phyloP scores from a whole-genome alignment of 2,797 vertebrate genomes.

The Gallinago stenura region DNA sequence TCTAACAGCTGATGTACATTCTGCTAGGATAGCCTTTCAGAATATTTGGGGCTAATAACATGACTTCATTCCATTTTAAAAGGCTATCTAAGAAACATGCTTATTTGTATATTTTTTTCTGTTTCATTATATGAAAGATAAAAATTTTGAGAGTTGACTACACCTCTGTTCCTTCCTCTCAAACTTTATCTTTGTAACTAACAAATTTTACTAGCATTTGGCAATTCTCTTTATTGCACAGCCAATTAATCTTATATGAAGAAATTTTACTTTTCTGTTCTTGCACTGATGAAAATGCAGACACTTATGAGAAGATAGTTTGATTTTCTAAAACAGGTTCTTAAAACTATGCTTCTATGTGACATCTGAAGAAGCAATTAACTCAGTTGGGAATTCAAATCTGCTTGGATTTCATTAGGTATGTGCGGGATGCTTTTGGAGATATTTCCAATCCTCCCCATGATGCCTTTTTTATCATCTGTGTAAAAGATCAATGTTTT shows the following conservation, averaged over 20 bases:
- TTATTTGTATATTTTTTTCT: background rate
- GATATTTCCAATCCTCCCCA: background rate
- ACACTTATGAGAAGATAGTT: background rate
- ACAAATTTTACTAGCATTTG: background rate
- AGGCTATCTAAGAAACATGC: background rate
- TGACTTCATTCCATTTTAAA: conserved; percentile 68
- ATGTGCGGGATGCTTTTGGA: background rate
- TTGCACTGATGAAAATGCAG: background rate
- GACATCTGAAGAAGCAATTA: background rate
- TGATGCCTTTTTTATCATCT: background rate
- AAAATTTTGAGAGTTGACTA: background rate
- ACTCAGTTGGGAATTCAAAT: background rate
- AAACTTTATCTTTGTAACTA: background rate
- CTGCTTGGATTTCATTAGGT: background rate
- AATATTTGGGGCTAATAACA: conserved; percentile 81
- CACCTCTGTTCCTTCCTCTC: background rate
- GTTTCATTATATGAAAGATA: background rate
- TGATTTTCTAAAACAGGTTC: background rate
- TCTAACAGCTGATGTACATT: conserved; percentile 92
- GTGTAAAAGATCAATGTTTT: background rate
- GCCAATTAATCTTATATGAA: background rate
- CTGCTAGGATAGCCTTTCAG: conserved; percentile 81
- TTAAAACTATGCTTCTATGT: background rate
- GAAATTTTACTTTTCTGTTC: background rate
- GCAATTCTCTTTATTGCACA: background rate